Evolutionary conservation across 1,140 invertebrate species (phyloP), one percentile per base, ranked within the genome.

Genomic region (Rhopalosiphum maidis): DNA sequence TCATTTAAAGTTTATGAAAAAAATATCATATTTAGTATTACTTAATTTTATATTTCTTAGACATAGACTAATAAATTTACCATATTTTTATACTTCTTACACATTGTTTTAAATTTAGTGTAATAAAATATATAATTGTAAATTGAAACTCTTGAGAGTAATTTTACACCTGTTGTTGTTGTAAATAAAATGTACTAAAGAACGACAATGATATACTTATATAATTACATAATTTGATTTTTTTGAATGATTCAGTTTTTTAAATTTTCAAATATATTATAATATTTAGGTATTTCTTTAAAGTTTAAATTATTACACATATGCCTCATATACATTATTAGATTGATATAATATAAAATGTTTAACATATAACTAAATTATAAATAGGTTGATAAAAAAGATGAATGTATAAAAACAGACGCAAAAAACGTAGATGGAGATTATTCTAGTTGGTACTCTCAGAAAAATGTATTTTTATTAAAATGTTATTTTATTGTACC

Each of bases 191-290:
- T 35, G 46, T 51, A 88, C 18, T 51, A 18, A 88, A 88, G 87
- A 37, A 88, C 9, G 54, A 88, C 87, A 88, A 88, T 35, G n/a
- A 51, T 23, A 85, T 85, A 85, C 46, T 48, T 87, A 51, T 25
- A 30, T 25, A 85, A 30, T 85, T 30, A 85, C 0, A 11, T n/a
- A n/a, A 77, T 77, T 77, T 21, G 15, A 6, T 77, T n/a, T 77
- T 77, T 77, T 77, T n/a, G 30, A 77, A n/a, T n/a, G 18, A n/a
- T 68, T n/a, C 11, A 68, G 5, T 68, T 68, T 18, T 68, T 68
- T n/a, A 3, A 68, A 68, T 68, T 68, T n/a, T 0, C 0, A 68
- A 68, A 68, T 68, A 68, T n/a, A 68, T 68, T 68, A 4, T 68
- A n/a, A n/a, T 60, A 60, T 60, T 30, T 60, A 68, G 55, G 5